Base-by-base conservation (phyloP, 1,140 invertebrate genomes). In the Megalopta genalis region DNA sequence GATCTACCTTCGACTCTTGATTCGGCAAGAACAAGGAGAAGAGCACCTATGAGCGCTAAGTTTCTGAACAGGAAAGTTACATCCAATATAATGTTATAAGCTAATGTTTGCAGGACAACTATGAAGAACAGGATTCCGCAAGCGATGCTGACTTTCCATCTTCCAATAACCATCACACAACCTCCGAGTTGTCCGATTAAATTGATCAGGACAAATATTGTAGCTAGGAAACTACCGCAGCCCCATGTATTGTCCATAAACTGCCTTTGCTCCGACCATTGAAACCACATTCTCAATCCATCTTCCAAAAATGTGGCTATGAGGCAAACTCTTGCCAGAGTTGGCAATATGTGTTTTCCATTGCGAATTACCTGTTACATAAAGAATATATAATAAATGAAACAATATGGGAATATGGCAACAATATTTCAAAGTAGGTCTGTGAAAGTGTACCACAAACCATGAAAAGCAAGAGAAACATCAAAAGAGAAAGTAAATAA, bases 221-320 rank as follows among this genome's bases (percentile, higher is more conserved):
- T 97, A 7, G 97, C 98, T 59, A 99, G 90, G 90, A 99, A 96
- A 89, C 95, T 97, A 5, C 99, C 99, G 94, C 98, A 99, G n/a
- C 96, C 95, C 99, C 99, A 99, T 6, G 98, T 98, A 92, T 97
- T 96, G 90, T 99, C 96, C 98, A 99, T 99, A 90, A 99, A 99
- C 89, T 99, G 98, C 49, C 98, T 94, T 91, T 99, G 99, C 89
- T 99, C 98, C 49, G 95, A 95, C 99, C 99, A 99, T 93, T 99
- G 99, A 88, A 98, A 96, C 96, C 98, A 99, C 99, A 99, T 99
- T 81, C 99, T 95, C 57, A 99, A 94, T 0, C 99, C 99, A 95
- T 99, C 99, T 94, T 99, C 99, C 42, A 99, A 94, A 94, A 99
- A 99, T 86, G 99, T 99, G 77, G 98, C 98, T 86, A 99, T 99